These are phyloP conservation scores for Synergus itoensis DNA, from an alignment of 2,888 invertebrate species.

Conservation along the genomic window DNA sequence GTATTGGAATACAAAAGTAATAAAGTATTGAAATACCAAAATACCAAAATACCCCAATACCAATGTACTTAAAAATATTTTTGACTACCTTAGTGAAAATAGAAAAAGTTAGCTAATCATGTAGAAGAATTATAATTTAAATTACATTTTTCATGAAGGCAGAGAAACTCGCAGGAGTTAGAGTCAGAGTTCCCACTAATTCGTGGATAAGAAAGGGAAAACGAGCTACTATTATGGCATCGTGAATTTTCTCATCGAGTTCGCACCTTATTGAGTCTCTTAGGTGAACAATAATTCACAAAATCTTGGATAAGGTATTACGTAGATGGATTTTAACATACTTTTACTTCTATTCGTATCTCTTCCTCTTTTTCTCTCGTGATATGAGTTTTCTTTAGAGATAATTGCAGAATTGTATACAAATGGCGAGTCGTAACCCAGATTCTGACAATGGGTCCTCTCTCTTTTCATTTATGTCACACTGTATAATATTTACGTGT, in stretches of 20 bases:
- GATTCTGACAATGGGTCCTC: constrained; percentile 51
- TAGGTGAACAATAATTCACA: constrained; percentile 6
- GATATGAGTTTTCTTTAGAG: background rate
- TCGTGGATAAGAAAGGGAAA: constrained; percentile 1
- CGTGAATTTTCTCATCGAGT: background rate
- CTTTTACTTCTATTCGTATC: background rate
- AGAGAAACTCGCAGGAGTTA: background rate
- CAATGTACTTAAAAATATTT: background rate
- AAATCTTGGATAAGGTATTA: background rate
- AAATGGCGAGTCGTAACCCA: constrained; percentile 51
- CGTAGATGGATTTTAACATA: background rate
- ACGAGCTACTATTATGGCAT: background rate
- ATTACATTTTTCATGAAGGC: background rate
- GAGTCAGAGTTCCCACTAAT: background rate
- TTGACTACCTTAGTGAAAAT: background rate
- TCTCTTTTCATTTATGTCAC: constrained; percentile 14
- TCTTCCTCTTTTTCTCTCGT: background rate
- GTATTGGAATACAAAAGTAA: no score
- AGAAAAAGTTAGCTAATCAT: background rate
- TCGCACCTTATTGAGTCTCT: constrained; percentile 7
- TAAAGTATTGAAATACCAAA: background rate
- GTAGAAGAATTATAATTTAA: background rate
- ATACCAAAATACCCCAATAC: background rate
- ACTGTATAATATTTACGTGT: no score
- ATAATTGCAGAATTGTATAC: constrained; percentile 27